phyloP scores from a whole-genome alignment of 2,797 vertebrate species.

The Myripristis jacobus region DNA sequence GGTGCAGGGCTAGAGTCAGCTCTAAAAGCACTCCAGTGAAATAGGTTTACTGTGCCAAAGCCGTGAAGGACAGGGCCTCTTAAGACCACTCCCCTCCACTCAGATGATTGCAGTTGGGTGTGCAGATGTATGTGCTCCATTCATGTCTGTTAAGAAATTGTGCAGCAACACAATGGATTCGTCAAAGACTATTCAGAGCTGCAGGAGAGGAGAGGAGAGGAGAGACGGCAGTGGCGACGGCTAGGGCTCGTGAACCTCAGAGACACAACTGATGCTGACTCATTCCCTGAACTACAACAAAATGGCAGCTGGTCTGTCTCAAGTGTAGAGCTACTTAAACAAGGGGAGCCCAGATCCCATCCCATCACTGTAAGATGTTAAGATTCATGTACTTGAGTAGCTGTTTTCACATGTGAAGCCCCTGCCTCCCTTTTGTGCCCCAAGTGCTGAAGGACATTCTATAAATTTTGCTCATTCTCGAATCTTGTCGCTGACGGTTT shows the following conservation, averaged over 20 bases:
- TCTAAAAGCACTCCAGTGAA: slow-evolving; percentile 86
- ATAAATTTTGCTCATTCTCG: neutral
- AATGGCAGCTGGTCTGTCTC: slow-evolving; percentile 74
- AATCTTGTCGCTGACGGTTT: slow-evolving; percentile 10
- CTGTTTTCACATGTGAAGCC: slow-evolving; percentile 17
- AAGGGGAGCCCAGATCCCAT: slow-evolving; percentile 39
- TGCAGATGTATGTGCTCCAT: slow-evolving; percentile 74
- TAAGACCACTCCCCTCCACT: slow-evolving; percentile 76
- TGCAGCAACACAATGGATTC: slow-evolving; percentile 48
- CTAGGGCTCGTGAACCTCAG: slow-evolving; percentile 49
- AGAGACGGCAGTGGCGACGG: slow-evolving; percentile 45
- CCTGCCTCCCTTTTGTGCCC: slow-evolving; percentile 1
- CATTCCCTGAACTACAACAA: slow-evolving; percentile 70
- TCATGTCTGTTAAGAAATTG: slow-evolving; percentile 60
- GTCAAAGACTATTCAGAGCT: slow-evolving; percentile 60
- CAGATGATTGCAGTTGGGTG: slow-evolving; percentile 75
- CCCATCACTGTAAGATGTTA: slow-evolving; percentile 38
- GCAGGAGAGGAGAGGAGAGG: slow-evolving; percentile 32
- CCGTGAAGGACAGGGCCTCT: slow-evolving; percentile 82
- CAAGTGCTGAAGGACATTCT: neutral
- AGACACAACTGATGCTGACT: slow-evolving; percentile 74
- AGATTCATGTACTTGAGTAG: slow-evolving; percentile 20
- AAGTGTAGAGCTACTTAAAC: slow-evolving; percentile 57
- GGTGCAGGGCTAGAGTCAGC: slow-evolving; percentile 75
- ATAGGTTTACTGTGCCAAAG: slow-evolving; percentile 83